Evolutionary conservation across 1,140 invertebrate species (phyloP).

Genomic region (Neuroterus valhalla): DNA sequence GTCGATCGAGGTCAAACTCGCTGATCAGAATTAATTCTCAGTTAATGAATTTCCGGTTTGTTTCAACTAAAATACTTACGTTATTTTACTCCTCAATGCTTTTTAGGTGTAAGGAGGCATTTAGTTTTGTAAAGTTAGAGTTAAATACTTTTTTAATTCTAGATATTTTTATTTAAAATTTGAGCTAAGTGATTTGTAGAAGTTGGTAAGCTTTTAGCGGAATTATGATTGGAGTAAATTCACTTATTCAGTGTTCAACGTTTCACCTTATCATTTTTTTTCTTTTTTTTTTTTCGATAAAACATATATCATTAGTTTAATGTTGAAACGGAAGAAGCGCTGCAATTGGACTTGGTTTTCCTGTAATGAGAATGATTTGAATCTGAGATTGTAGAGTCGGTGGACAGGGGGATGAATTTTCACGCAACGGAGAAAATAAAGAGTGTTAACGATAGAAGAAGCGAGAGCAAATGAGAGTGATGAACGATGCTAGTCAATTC

Average conservation of each 20-base stretch:
- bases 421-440: constrained; percentile 26
- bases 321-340: background rate
- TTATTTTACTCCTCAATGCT: constrained; percentile 5
- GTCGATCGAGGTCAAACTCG: background rate
- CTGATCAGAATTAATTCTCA: background rate
- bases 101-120: background rate
- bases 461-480: constrained; percentile 64
- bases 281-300: too few species aligned
- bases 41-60: background rate
- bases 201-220: too few species aligned
- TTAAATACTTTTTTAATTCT: too few species aligned
- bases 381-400: background rate
- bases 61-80: background rate
- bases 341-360: constrained; percentile 14
- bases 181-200: too few species aligned
- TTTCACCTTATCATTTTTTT: too few species aligned
- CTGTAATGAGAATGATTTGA: constrained; percentile 10
- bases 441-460: constrained; percentile 25
- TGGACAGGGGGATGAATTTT: constrained; percentile 23
- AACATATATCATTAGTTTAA: too few species aligned
- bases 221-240: too few species aligned
- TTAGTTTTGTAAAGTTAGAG: too few species aligned
- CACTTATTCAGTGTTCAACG: too few species aligned
- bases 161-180: too few species aligned
- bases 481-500: constrained; percentile 75